Base-by-base conservation (phyloP, 2,797 vertebrate genomes). In the Xenentodon cancila region DNA sequence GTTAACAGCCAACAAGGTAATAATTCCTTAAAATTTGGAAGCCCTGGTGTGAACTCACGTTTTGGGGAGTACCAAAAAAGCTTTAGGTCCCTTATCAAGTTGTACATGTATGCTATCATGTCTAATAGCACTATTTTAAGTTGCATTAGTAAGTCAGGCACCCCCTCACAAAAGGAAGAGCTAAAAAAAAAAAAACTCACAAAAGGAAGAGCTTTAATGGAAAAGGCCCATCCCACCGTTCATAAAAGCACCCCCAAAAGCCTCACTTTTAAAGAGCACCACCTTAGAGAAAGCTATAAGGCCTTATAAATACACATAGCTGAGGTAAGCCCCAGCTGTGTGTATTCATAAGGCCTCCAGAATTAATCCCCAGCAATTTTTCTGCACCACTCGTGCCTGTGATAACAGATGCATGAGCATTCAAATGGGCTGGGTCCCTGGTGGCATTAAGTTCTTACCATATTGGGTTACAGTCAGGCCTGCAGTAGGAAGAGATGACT, bases 291-390 rank as follows among this genome's bases (percentile, higher is more conserved):
- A 88, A 86, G 81, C 86, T 84, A 83, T 79, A 82, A 81, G 79
- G 84, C 76, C 88, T 91, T 91, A 92, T 90, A 30, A 5, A 30
- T 8, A 30, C 30, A 30, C 30, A 30, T 5, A 30, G 30, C 30
- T 30, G 30, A 30, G 30, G 30, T 30, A 30, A 30, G 42, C 17
- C 88, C 84, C 68, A 78, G 88, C 86, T 89, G 80, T 88, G 85
- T 84, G 84, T 76, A 77, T 90, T 88, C 80, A 64, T 79, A 72
- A 77, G 81, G 78, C 84, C 87, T 79, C 78, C 80, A 77, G 88
- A 90, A 92, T 92, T 92, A 92, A 92, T 92, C 90, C 90, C 57
- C 69, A 80, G 84, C 91, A 89, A 89, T 92, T 92, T 92, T 87
- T 91, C 89, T 90, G 90, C 91, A 90, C 88, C 88, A 89, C 85